Percentiles rank a stretch among this genome's conserved stretches.
phyloP scores from a whole-genome alignment of 1,140 invertebrate species.

The Gonatopus flavifemur region DNA sequence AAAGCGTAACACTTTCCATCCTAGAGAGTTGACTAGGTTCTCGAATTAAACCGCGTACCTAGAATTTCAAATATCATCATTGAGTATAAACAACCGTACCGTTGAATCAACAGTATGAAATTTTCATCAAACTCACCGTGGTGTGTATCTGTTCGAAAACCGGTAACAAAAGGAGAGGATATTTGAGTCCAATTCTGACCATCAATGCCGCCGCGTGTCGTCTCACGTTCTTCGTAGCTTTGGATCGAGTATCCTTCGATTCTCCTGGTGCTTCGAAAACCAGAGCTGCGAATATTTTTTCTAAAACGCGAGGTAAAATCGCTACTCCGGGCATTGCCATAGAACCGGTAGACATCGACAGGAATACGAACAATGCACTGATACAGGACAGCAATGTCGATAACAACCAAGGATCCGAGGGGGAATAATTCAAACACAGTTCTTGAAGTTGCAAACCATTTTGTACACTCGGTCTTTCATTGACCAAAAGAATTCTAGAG shows the following conservation, averaged over 20 bases:
- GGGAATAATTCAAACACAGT: conserved; percentile 73
- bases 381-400: conserved; percentile 85
- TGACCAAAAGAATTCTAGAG: conserved; percentile 70
- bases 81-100: too few relatives aligned
- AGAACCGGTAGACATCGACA: conserved; percentile 82
- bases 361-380: conserved; percentile 85
- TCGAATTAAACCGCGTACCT: conserved; percentile 34
- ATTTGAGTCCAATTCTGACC: conserved; percentile 86
- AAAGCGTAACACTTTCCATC: conserved; percentile 79
- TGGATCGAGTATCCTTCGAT: conserved; percentile 62
- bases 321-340: conserved; percentile 71
- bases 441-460: conserved; percentile 73
- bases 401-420: conserved; percentile 74
- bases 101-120: too few relatives aligned
- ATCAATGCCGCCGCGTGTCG: conserved; percentile 86
- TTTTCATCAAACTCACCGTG: too few relatives aligned
- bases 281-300: conserved; percentile 84
- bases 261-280: conserved; percentile 70
- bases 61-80: too few relatives aligned
- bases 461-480: conserved; percentile 66
- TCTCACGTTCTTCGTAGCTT: conserved; percentile 80
- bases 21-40: conserved; percentile 71
- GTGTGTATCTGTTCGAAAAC: conserved; percentile 84
- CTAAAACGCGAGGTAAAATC: conserved; percentile 74
- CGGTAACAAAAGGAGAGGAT: conserved; percentile 78